Percentiles rank a stretch among this genome's conserved stretches.
Evolutionary conservation across 2,888 invertebrate genomes (phyloP).

Genomic region (Drosophila koepferae): DNA sequence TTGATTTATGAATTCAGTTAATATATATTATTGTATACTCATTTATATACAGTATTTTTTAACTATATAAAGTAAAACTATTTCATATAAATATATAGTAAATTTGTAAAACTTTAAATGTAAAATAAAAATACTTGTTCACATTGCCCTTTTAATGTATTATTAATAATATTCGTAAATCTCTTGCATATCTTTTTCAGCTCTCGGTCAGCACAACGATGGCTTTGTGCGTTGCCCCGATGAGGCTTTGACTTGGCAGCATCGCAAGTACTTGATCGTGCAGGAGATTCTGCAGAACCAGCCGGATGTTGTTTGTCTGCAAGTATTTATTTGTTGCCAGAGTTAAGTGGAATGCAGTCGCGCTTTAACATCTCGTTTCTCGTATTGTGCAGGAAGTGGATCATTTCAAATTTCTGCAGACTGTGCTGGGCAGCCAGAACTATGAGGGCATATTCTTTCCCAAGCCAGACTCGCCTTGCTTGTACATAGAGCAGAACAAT

Average conservation of each 20-base stretch:
- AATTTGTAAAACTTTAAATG: too few species aligned
- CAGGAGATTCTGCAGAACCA: constrained; percentile 90
- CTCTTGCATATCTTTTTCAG: constrained; percentile 82
- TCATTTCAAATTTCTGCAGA: constrained; percentile 89
- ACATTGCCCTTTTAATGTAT: too few species aligned
- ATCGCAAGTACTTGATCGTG: constrained; percentile 88
- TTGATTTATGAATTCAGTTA: neutral
- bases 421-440: constrained; percentile 88
- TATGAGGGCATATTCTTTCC: constrained; percentile 90
- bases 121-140: too few species aligned
- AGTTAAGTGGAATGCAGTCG: constrained; percentile 26
- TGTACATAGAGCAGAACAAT: constrained; percentile 89
- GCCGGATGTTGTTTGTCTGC: constrained; percentile 90
- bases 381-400: constrained; percentile 88
- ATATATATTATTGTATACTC: neutral
- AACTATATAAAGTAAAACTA: too few species aligned
- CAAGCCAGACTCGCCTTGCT: constrained; percentile 92
- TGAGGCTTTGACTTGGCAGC: constrained; percentile 89
- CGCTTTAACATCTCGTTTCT: constrained; percentile 53
- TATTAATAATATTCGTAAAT: neutral
- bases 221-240: constrained; percentile 90
- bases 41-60: neutral
- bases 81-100: too few species aligned
- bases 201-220: constrained; percentile 89
- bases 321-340: constrained; percentile 85